phyloP scores from a whole-genome alignment of 2,113 vertebrate genomes.

The Tachysurus fulvidraco region DNA sequence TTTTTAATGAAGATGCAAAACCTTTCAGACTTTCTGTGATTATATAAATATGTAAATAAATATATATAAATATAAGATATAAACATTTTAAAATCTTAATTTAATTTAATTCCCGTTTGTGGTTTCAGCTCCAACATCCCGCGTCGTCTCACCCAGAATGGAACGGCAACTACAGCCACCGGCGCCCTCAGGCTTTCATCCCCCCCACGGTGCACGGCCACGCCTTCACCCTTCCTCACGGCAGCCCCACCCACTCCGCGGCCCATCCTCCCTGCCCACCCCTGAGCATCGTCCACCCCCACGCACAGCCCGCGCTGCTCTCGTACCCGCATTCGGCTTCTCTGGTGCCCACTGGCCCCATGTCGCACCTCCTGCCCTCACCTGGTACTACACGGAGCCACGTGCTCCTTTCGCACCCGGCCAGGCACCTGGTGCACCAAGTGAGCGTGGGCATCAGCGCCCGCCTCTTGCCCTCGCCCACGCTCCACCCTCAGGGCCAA shows the following conservation, averaged over 20 bases:
- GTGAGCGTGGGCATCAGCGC: conserved; percentile 93
- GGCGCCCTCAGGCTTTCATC: conserved; percentile 90
- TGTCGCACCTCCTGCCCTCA: conserved; percentile 92
- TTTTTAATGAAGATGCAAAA: not conserved
- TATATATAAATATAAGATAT: no score
- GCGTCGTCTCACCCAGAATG: conserved; percentile 88
- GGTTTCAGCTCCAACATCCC: conserved; percentile 87
- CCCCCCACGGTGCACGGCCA: conserved; percentile 81
- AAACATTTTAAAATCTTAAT: no score
- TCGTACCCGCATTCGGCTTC: conserved; percentile 84
- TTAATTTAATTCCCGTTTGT: not conserved
- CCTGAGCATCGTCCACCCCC: conserved; percentile 81
- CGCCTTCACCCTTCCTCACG: conserved; percentile 87
- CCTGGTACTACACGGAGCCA: conserved; percentile 85
- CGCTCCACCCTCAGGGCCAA: conserved; percentile 87
- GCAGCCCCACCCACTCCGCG: conserved; percentile 85
- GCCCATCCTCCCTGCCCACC: conserved; percentile 82
- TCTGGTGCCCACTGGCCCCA: conserved; percentile 82
- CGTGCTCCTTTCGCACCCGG: conserved; percentile 83
- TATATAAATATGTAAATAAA: no score
- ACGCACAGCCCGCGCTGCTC: conserved; percentile 83
- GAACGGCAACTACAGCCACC: conserved; percentile 89
- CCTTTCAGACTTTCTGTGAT: not conserved
- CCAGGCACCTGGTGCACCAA: conserved; percentile 85
- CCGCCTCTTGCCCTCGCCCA: conserved; percentile 90